phyloP scores from a whole-genome alignment of 2,113 vertebrate genomes.

The Psophia crepitans region DNA sequence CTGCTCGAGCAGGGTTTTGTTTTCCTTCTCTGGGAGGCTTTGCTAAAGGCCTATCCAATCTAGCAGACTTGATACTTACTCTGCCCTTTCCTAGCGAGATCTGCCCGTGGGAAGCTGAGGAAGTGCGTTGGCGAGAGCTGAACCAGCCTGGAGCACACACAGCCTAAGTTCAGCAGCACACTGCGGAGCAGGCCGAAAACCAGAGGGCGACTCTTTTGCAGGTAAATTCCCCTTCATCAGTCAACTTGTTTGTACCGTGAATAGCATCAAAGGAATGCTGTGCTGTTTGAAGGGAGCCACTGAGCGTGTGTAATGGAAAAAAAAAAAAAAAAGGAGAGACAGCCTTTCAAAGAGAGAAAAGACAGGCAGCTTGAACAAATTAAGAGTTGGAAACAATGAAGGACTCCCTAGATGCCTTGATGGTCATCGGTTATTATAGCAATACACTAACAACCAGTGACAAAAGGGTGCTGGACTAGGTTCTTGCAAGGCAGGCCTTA shows the following conservation, averaged over 20 bases:
- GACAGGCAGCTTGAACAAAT: constrained; percentile 5
- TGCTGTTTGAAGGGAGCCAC: neutral
- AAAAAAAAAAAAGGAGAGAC: neutral
- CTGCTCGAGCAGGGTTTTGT: neutral
- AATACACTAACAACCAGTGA: neutral
- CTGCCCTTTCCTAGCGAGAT: neutral
- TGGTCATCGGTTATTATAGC: neutral
- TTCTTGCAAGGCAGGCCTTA: neutral
- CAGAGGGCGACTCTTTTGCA: neutral
- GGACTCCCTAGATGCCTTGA: neutral
- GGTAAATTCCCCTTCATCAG: constrained; percentile 18
- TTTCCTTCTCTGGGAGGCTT: neutral
- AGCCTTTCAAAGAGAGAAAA: neutral
- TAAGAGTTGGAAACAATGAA: neutral
- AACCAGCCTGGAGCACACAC: neutral
- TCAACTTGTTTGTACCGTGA: constrained; percentile 4
- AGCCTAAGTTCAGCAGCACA: neutral
- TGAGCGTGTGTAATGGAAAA: neutral
- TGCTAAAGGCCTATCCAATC: neutral
- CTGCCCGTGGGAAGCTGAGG: neutral
- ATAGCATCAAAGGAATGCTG: constrained; percentile 15
- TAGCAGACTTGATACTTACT: neutral
- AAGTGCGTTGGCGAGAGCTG: neutral
- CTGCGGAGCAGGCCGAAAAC: neutral
- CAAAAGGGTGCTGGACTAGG: neutral